Evolutionary conservation across 2,797 vertebrate genomes (phyloP).

Genomic region (Micropoecilia bifurca): DNA sequence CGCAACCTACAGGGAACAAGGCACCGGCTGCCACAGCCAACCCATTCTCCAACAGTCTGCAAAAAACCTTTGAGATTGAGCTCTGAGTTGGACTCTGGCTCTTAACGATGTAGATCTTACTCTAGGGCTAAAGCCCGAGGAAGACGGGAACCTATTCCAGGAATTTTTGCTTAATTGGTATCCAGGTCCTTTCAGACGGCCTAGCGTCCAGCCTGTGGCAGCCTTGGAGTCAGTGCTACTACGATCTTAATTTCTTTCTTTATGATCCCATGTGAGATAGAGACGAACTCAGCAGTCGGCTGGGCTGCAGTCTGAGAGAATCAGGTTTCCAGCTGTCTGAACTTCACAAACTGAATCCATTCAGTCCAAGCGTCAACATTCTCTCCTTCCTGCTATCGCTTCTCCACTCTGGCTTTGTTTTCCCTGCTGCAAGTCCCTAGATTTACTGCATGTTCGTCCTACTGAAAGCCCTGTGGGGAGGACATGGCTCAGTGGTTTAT

Average conservation of each 20-base stretch:
- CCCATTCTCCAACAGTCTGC: constrained; percentile 89
- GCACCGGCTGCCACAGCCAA: constrained; percentile 80
- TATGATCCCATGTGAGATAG: constrained; percentile 35
- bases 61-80: constrained; percentile 91
- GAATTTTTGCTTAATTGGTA: constrained; percentile 42
- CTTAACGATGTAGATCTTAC: constrained; percentile 45
- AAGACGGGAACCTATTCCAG: constrained; percentile 32
- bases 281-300: constrained; percentile 38
- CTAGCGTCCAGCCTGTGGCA: constrained; percentile 33
- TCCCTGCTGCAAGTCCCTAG: constrained; percentile 43
- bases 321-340: constrained; percentile 33
- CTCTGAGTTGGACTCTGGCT: constrained; percentile 75
- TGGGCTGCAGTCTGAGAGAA: constrained; percentile 37
- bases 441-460: constrained; percentile 44
- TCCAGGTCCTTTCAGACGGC: constrained; percentile 37
- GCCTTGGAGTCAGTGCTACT: constrained; percentile 38
- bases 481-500: constrained; percentile 49
- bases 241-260: constrained; percentile 62
- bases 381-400: constrained; percentile 50
- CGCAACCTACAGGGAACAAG: constrained; percentile 76
- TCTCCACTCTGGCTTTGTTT: constrained; percentile 52
- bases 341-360: constrained; percentile 49
- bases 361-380: constrained; percentile 27
- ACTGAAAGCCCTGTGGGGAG: constrained; percentile 17
- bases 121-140: constrained; percentile 41